Evolutionary conservation across 2,113 vertebrate species (phyloP).

Genomic region (Eulemur rufifrons): DNA sequence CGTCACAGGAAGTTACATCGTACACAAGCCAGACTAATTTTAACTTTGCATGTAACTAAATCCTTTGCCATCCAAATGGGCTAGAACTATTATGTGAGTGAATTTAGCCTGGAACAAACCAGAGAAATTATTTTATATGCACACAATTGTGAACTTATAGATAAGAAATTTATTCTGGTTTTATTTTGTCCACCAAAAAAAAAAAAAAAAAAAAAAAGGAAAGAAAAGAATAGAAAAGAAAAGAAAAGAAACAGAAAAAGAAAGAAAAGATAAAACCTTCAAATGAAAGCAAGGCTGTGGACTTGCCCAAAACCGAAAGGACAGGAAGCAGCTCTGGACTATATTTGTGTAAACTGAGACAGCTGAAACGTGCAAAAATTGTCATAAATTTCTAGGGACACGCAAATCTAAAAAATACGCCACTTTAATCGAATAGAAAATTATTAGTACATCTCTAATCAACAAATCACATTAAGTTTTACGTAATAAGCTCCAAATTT

Average conservation of each 20-base stretch:
- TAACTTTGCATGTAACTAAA: slow-evolving; percentile 25
- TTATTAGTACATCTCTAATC: slow-evolving; percentile 22
- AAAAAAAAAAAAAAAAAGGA: background rate
- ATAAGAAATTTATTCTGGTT: background rate
- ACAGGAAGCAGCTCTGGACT: background rate
- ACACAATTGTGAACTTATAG: background rate
- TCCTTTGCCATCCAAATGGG: slow-evolving; percentile 13
- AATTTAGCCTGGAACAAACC: slow-evolving; percentile 2
- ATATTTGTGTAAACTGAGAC: background rate
- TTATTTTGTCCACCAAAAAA: background rate
- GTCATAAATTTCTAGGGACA: background rate
- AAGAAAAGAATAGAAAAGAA: background rate
- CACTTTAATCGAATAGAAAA: slow-evolving; percentile 37
- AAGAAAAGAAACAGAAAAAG: background rate
- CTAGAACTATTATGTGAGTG: background rate
- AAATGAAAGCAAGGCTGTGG: background rate
- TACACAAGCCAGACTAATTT: background rate
- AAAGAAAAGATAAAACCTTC: background rate
- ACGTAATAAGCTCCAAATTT: slow-evolving; percentile 14
- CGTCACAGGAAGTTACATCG: background rate
- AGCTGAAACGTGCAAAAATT: background rate
- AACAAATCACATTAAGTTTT: slow-evolving; percentile 23
- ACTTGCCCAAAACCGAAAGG: background rate
- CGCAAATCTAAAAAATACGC: background rate
- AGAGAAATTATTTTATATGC: background rate